Base-by-base conservation (phyloP, 2,113 vertebrate species). In the Piaya cayana region DNA sequence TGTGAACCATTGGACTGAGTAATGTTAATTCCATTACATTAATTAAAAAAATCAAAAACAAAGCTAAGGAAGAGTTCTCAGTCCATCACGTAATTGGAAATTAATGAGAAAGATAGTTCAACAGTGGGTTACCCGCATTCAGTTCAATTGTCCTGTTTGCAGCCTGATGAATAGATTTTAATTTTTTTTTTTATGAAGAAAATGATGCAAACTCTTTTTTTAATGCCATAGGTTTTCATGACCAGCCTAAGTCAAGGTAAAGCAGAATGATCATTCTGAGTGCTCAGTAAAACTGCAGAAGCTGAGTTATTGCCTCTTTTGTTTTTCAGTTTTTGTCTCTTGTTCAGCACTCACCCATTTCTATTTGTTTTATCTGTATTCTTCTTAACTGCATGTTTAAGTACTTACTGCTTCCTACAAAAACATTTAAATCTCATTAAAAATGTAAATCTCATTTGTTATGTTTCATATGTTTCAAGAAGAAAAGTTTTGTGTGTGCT, bases 1-100 rank as follows among this genome's bases (percentile, higher is more conserved):
- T 82, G 79, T 85, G 82, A 91, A 87, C 67, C 87, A 90, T 55
- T 95, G 90, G 94, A 94, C 90, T 90, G 75, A 80, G 34, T 82
- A 90, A 94, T 83, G 37, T 72, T 96, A 80, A 87, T 93, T 92
- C 37, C 75, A 92, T 87, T 90, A 77, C 58, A 86, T 70, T 87
- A 12, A 95, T 95, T 92, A 52, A 84, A 95, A 95, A 93, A 92
- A 91, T 1, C 64, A 74, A 74, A 84, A 88, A 67, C 85, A 89
- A 92, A 85, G 81, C 77, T 84, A 87, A 89, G 93, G 86, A 84
- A 89, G 55, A 58, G 26, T 63, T 69, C 50, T 88, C 53, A 89
- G 49, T 79, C 62, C 89, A 32, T 93, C 74, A 62, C 79, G 56
- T 93, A 95, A 95, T 69, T 89, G 65, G 55, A 89, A 94, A 91